Evolutionary conservation across 2,113 vertebrate genomes (phyloP).

Genomic region (Xiphophorus maculatus): DNA sequence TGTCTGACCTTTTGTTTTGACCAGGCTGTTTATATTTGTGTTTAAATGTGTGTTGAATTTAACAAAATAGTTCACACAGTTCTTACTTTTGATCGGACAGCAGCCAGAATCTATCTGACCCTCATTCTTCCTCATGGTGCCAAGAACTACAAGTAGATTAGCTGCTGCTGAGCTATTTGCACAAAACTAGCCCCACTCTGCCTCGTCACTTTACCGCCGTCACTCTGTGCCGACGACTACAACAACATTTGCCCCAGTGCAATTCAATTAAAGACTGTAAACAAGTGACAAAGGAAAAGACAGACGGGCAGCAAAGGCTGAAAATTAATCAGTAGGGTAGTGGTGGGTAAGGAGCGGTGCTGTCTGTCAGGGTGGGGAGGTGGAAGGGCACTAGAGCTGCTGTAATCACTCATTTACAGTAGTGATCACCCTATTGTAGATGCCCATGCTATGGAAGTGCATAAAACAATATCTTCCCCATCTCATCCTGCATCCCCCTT

Average conservation of each 20-base stretch:
- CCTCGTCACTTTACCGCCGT: conserved; percentile 41
- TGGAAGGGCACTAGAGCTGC: conserved; percentile 60
- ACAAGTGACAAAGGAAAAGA: conserved; percentile 71
- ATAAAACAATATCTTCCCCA: conserved; percentile 71
- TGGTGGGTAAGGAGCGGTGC: conserved; percentile 47
- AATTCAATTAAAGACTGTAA: conserved; percentile 76
- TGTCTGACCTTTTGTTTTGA: no score
- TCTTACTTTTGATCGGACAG: conserved; percentile 61
- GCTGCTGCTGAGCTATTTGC: conserved; percentile 46
- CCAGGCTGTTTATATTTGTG: no score
- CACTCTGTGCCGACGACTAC: conserved; percentile 14
- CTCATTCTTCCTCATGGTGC: conserved; percentile 58
- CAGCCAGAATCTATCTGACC: conserved; percentile 58
- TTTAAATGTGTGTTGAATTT: not conserved
- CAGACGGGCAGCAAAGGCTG: conserved; percentile 50
- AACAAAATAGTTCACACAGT: not conserved
- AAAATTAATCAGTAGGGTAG: conserved; percentile 72
- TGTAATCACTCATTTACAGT: conserved; percentile 79
- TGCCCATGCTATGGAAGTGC: conserved; percentile 70
- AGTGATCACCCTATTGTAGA: conserved; percentile 68
- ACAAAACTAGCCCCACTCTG: conserved; percentile 45
- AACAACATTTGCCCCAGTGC: conserved; percentile 64
- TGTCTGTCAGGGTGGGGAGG: conserved; percentile 62
- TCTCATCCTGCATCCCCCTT: conserved; percentile 13
- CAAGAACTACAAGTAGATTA: conserved; percentile 58